Evolutionary conservation across 2,113 vertebrate genomes (phyloP), one percentile per base, ranked within the genome.

Genomic region (Australoheros scitulus): DNA sequence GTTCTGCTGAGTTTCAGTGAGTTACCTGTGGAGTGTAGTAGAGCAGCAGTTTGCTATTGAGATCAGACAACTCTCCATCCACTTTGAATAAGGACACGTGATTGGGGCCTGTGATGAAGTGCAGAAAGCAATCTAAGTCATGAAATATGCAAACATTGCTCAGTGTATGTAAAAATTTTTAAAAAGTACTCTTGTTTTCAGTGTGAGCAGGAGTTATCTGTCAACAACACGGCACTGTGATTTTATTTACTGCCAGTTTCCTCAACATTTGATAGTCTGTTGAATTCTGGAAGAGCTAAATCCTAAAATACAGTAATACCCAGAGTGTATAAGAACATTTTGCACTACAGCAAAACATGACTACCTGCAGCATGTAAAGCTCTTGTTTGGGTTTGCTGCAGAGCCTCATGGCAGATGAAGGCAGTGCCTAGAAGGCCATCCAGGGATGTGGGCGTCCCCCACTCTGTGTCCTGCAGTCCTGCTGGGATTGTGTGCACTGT

Each of bases 21-120:
- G 72, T 88, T 94, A 99, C 98, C 97, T 99, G 97, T 24, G 98
- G 98, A n/a, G 97, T 98, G 89, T 99, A 99, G 93, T 98, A 97
- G 15, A 99, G 95, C 79, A 99, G 76, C 11, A 99, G 96, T 78
- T 96, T 99, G 92, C 94, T 89, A 78, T 94, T 93, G 36, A 99
- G 94, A 59, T 99, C 98, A 0, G 92, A 96, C 41, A 97, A 83
- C 57, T 99, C 97, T 13, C 97, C 96, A 52, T 99, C 98, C 0
- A 95, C 92, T 5, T 97, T 96, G 90, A 99, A 98, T 1, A 97
- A 96, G 0, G 97, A 95, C 0, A 96, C 95, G 4, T 97, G 94
- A 6, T 99, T 99, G 13, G 98, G 98, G n/a, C 98, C 98, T 99
- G 91, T 8, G 57, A 89, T 15, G 76, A 14, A 60, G 22, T 79